Base-by-base conservation (phyloP, 1,140 invertebrate genomes). In the Druon quercuslanigerum region DNA sequence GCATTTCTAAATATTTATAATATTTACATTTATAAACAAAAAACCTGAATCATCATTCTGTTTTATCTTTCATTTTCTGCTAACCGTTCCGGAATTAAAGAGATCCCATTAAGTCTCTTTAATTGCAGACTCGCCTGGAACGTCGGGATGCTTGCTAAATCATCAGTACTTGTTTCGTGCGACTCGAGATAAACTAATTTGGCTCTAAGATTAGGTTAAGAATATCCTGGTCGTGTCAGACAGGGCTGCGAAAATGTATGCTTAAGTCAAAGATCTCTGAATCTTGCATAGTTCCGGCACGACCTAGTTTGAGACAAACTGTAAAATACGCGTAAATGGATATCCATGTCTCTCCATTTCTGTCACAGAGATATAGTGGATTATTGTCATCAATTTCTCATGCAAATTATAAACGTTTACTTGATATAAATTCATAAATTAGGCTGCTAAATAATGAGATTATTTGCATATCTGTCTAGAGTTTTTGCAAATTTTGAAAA, bases 111-210 rank as follows among this genome's bases (percentile, higher is more conserved):
- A 66, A 66, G 25, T 25, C 11, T 66, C 20, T 14, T 66, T 66
- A 66, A 66, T 66, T 66, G 25, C 57, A 66, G 20, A 6, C 57
- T 33, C 3, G 40, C 57, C 57, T 25, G 57, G 57, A 66, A 66
- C 25, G 57, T 33, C 40, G 57, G 20, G 56, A 20, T 20, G 56
- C 25, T 25, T 16, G 20, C 12, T 66, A 25, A 66, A 66, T 25
- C n/a, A 14, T 66, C 57, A 66, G 57, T 33, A 25, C 57, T 33
- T 33, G 25, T 33, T 25, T 66, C 57, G 57, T 13, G 57, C 25
- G 57, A 66, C 57, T 16, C 25, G 20, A 66, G 20, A 66, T 66
- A 66, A 66, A 66, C 57, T 25, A 66, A 60, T 60, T 60, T 60
- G 19, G 56, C 19, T 60, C 20, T 66, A 66, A 66, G 57, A 66